phyloP scores from a whole-genome alignment of 2,888 invertebrate species.

The Abscondita cerata region DNA sequence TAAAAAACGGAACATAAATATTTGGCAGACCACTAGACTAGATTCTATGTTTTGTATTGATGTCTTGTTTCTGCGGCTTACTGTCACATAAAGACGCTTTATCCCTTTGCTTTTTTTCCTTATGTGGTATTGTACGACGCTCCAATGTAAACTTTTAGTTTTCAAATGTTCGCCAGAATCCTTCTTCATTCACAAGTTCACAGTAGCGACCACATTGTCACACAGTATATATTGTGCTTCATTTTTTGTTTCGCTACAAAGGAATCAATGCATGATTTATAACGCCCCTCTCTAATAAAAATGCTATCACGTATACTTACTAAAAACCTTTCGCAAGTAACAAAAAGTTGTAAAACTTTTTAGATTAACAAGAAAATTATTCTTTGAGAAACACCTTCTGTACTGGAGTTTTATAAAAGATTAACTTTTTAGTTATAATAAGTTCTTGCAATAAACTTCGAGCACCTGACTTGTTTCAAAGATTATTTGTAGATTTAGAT shows the following conservation, averaged over 20 bases:
- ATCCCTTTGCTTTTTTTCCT: slow-evolving; percentile 10
- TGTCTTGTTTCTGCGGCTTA: slow-evolving; percentile 23
- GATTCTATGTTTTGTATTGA: slow-evolving; percentile 22
- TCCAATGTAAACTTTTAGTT: slow-evolving; percentile 21
- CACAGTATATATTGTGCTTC: slow-evolving; percentile 1
- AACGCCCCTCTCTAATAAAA: neutral
- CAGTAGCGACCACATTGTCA: neutral
- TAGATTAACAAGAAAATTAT: slow-evolving; percentile 5
- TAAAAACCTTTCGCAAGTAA: neutral
- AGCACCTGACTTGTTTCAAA: slow-evolving; percentile 4
- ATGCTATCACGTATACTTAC: neutral
- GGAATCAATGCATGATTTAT: slow-evolving; percentile 4
- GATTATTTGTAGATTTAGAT: neutral
- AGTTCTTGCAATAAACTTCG: slow-evolving; percentile 6
- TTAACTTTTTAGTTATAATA: neutral
- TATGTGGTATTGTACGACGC: slow-evolving; percentile 7
- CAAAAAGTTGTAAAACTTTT: neutral
- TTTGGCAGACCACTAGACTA: slow-evolving; percentile 26
- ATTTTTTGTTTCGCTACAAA: neutral
- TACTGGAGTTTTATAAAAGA: slow-evolving; percentile 1
- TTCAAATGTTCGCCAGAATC: slow-evolving; percentile 9
- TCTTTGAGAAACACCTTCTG: neutral
- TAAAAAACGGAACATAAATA: slow-evolving; percentile 34
- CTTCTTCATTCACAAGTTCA: slow-evolving; percentile 9
- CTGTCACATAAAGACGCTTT: slow-evolving; percentile 19